Conservation (phyloP, 1,140 invertebrate species). For the Pseudomyrmex pallidus region DNA sequence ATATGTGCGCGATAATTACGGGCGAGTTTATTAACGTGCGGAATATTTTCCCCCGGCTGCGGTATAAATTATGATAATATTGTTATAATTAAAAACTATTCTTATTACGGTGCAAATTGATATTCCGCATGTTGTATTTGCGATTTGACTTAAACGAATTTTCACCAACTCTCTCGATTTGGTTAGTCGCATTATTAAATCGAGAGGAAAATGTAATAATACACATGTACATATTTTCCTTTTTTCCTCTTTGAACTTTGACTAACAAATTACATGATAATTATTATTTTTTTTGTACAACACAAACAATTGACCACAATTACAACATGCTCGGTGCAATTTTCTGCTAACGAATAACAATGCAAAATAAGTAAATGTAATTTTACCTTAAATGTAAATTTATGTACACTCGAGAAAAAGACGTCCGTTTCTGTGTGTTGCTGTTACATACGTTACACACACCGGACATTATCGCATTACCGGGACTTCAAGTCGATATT, state of each 20-base stretch:
- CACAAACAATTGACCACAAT: conserved; percentile 7
- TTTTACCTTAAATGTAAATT: neutral
- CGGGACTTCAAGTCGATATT: conserved; percentile 21
- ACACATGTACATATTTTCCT: neutral
- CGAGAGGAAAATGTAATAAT: neutral
- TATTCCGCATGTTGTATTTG: conserved; percentile 2
- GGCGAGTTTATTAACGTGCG: conserved; percentile 20
- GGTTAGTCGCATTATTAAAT: conserved; percentile 27
- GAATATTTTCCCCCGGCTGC: conserved; percentile 25
- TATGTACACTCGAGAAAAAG: neutral
- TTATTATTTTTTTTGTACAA: neutral
- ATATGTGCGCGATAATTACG: conserved; percentile 11
- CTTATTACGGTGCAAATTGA: conserved; percentile 16
- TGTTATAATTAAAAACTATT: conserved; percentile 44
- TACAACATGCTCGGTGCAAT: neutral
- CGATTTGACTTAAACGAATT: conserved; percentile 19
- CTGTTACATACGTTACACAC: neutral
- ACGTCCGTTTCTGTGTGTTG: neutral
- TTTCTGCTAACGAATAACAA: neutral
- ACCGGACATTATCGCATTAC: conserved; percentile 1
- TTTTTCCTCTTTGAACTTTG: neutral
- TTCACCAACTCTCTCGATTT: neutral
- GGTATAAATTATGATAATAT: conserved; percentile 27
- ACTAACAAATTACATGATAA: conserved; percentile 14
- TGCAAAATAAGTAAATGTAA: neutral